Evolutionary conservation across 2,888 invertebrate species (phyloP), one percentile per base, ranked within the genome.

Genomic region (Athetis lepigone): DNA sequence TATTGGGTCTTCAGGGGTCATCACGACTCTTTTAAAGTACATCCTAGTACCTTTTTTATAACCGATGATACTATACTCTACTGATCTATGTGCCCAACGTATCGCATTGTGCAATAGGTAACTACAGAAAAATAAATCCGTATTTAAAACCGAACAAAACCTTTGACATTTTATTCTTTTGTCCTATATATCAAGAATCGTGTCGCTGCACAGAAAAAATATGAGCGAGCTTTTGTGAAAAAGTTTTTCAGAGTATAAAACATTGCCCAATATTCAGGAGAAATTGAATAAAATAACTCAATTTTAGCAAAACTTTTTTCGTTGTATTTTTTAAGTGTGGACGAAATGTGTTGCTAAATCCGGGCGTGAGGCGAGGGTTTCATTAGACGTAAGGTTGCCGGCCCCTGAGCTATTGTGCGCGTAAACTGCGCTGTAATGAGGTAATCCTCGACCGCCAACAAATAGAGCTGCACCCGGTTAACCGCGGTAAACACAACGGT

Each of bases 401-500:
- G 18, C 23, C 27, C 67, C 36, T 37, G 47, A 63, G 55, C 72
- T 39, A 67, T 73, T 60, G 59, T 43, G 16, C 46, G 46, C 61
- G 55, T 58, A 61, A 73, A 73, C 67, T 57, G 39, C 54, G 46
- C 59, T 43, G 55, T 57, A 65, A 75, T 52, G 63, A 64, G 56
- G 51, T 56, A 68, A 75, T 72, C 56, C 46, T 45, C 52, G 61
- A 47, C 37, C 18, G 42, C 49, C 40, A 64, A 57, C 63, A 68
- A 77, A 79, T 43, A 57, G 56, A 47, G 65, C 54, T 58, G 52
- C 55, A 77, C 46, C 42, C 58, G 66, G 63, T 79, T 64, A 64
- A 57, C 46, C 54, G 36, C 57, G 13, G 52, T 47, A 69, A 73
- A 59, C 58, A 49, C 66, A 70, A 70, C 50, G 29, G 70, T 46